These are phyloP conservation scores for Cantharis rufa DNA, from an alignment of 2,888 invertebrate species.

Conservation along the genomic window DNA sequence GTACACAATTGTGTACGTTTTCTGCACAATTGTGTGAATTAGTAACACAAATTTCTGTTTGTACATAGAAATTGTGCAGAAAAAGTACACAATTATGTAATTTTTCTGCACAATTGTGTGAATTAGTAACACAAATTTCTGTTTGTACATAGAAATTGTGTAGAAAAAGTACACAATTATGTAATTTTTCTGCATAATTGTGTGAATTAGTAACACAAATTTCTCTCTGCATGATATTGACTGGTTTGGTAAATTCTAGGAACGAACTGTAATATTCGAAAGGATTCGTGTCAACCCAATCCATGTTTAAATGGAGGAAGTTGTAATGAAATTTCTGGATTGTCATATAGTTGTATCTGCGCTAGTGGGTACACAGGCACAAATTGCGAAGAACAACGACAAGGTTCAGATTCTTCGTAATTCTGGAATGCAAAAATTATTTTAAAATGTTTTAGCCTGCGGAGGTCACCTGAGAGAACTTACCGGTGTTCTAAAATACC, in stretches of 20 bases:
- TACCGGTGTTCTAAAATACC: slow-evolving; percentile 69
- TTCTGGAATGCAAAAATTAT: not conserved
- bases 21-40: no score
- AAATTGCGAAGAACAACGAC: slow-evolving; percentile 63
- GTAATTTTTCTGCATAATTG: no score
- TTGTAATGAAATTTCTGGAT: slow-evolving; percentile 56
- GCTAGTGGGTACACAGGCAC: slow-evolving; percentile 67
- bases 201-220: no score
- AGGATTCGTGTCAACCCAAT: slow-evolving; percentile 68
- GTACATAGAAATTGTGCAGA: no score
- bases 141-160: no score
- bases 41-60: no score
- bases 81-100: no score
- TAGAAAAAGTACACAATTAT: no score
- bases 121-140: no score
- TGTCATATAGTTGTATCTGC: slow-evolving; percentile 65
- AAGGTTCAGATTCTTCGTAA: slow-evolving; percentile 46
- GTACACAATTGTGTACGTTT: no score
- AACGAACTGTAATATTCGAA: slow-evolving; percentile 63
- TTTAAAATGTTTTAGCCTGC: slow-evolving; percentile 54
- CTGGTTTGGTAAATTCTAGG: slow-evolving; percentile 53
- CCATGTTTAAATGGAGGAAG: slow-evolving; percentile 85
- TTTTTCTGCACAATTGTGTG: no score
- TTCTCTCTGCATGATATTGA: no score
- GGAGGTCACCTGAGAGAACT: slow-evolving; percentile 60